Conservation (phyloP, 2,888 invertebrate genomes). For the Pterostichus niger region DNA sequence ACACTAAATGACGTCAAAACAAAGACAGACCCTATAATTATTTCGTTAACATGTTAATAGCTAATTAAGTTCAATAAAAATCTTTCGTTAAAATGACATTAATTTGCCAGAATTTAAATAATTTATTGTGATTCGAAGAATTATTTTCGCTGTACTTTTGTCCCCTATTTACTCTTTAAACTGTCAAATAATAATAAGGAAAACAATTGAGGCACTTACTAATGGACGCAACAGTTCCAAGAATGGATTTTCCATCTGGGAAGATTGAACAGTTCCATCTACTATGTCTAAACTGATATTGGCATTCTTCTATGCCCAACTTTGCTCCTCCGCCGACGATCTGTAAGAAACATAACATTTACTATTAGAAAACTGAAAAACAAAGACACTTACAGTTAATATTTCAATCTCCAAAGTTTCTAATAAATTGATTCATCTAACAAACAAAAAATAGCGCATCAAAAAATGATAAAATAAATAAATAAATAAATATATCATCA, state of each 20-base stretch:
- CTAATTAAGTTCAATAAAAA: slow-evolving; percentile 57
- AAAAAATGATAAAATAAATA: no score
- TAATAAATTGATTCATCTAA: no score
- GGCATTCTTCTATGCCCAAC: slow-evolving; percentile 93
- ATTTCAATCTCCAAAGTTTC: no score
- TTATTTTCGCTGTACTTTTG: not conserved
- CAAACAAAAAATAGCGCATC: no score
- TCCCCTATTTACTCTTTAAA: not conserved
- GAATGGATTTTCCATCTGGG: slow-evolving; percentile 86
- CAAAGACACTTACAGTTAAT: not conserved
- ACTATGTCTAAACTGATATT: slow-evolving; percentile 91
- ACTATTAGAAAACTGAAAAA: not conserved
- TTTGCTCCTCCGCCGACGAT: slow-evolving; percentile 89
- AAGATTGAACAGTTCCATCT: slow-evolving; percentile 94
- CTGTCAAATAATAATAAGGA: not conserved
- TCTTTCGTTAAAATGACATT: slow-evolving; percentile 28
- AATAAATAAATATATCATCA: no score
- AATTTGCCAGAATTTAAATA: slow-evolving; percentile 50
- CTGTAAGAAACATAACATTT: slow-evolving; percentile 77
- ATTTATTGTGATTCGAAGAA: slow-evolving; percentile 42
- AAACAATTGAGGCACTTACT: slow-evolving; percentile 82
- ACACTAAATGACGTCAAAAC: slow-evolving; percentile 31
- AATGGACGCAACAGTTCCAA: slow-evolving; percentile 90
- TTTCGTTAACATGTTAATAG: slow-evolving; percentile 52
- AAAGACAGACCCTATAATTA: slow-evolving; percentile 61